Evolutionary conservation across 2,797 vertebrate species (phyloP).

Genomic region (Neomorphus geoffroyi): DNA sequence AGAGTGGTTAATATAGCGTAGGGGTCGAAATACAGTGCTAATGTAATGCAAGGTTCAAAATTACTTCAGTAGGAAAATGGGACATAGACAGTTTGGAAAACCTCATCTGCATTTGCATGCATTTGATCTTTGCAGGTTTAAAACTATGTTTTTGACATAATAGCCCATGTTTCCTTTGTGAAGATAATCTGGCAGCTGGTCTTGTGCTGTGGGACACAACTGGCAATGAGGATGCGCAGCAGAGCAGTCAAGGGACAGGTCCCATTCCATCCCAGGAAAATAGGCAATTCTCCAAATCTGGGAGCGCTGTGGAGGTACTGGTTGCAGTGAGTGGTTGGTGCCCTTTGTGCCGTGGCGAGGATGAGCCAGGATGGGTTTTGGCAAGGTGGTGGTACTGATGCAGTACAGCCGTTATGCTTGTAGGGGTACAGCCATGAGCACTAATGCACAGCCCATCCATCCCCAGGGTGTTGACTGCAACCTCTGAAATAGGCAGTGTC

Average conservation of each 20-base stretch:
- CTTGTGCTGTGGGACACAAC: background rate
- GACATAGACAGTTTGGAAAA: background rate
- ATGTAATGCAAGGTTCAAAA: too few species aligned
- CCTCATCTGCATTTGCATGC: background rate
- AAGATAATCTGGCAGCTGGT: background rate
- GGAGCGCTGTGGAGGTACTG: background rate
- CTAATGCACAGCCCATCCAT: rapidly evolving
- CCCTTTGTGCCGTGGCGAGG: rapidly evolving
- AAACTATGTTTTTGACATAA: too few species aligned
- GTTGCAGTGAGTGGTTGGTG: background rate
- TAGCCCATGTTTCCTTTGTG: too few species aligned
- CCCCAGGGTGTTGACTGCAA: background rate
- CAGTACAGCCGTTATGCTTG: rapidly evolving
- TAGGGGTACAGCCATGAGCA: background rate
- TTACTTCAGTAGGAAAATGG: too few species aligned
- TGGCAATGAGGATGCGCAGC: too few species aligned
- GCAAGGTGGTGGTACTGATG: too few species aligned
- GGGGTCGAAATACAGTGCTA: too few species aligned
- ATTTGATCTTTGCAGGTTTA: background rate
- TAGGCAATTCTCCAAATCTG: background rate
- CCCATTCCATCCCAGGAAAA: background rate
- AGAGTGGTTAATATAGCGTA: too few species aligned
- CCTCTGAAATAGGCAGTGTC: background rate
- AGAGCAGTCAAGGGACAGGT: too few species aligned
- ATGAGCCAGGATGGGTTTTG: background rate